These are phyloP conservation scores for Achatina immaculata DNA, from an alignment of 1,140 invertebrate species.

Conservation along the genomic window DNA sequence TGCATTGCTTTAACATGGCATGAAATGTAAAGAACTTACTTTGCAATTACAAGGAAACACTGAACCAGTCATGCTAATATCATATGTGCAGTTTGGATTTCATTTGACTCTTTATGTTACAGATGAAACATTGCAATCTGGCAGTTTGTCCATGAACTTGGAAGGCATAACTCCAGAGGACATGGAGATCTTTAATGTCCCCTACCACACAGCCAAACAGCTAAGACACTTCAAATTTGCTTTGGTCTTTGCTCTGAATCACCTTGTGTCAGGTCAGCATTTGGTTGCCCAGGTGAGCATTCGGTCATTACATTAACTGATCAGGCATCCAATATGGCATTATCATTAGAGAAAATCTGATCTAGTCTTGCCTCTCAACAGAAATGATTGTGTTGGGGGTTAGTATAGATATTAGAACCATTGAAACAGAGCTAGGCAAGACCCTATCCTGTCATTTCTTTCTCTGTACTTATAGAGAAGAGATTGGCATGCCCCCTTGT, in stretches of 20 bases:
- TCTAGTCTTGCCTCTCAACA: too few species aligned
- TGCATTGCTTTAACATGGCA: too few species aligned
- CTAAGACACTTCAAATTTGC: slow-evolving; percentile 86
- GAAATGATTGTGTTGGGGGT: too few species aligned
- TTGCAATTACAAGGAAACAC: too few species aligned
- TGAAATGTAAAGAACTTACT: too few species aligned
- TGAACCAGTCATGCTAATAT: too few species aligned
- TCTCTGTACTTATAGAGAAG: too few species aligned
- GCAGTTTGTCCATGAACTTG: background rate
- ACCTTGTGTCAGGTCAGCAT: slow-evolving; percentile 77
- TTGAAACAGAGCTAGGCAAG: too few species aligned
- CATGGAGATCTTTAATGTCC: slow-evolving; percentile 77
- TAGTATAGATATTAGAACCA: too few species aligned
- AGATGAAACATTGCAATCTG: background rate
- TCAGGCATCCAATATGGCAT: background rate
- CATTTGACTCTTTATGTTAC: background rate
- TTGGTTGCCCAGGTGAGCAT: slow-evolving; percentile 77
- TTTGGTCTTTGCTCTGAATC: slow-evolving; percentile 79
- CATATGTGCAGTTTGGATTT: too few species aligned
- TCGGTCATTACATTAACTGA: background rate
- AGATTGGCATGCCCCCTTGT: too few species aligned
- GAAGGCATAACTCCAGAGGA: slow-evolving; percentile 52
- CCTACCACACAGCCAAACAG: slow-evolving; percentile 79
- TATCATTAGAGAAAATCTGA: background rate
- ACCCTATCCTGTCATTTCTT: too few species aligned